Evolutionary conservation across 2,113 vertebrate genomes (phyloP).

Genomic region (Trogon surrucura): DNA sequence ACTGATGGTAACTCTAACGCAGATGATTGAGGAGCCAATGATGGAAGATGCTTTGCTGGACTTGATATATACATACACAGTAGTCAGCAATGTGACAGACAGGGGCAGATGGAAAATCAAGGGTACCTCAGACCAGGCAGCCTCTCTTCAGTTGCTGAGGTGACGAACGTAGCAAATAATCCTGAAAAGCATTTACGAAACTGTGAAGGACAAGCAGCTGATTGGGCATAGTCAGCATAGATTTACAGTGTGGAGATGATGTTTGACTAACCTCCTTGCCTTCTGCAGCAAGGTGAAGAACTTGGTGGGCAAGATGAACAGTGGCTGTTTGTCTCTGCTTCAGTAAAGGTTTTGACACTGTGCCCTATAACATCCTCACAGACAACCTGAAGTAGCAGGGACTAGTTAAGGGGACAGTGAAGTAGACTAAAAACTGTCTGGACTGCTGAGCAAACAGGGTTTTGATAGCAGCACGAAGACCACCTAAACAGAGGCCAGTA

Average conservation of each 20-base stretch:
- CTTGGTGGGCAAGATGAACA: background rate
- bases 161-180: background rate
- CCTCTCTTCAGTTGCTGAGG: background rate
- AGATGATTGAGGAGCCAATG: background rate
- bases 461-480: background rate
- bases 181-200: background rate
- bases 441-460: background rate
- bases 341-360: background rate
- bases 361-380: background rate
- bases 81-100: too few relatives aligned
- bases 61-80: background rate
- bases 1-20: background rate
- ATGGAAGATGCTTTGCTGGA: background rate
- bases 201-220: background rate
- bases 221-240: too few relatives aligned
- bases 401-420: background rate
- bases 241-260: background rate
- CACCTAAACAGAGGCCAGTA: background rate
- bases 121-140: background rate
- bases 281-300: background rate
- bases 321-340: background rate
- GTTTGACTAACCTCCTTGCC: background rate
- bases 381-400: too few relatives aligned
- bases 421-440: background rate
- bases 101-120: background rate